phyloP scores from a whole-genome alignment of 53 echinoderm and acorn worm genomes.

The Crossaster papposus region DNA sequence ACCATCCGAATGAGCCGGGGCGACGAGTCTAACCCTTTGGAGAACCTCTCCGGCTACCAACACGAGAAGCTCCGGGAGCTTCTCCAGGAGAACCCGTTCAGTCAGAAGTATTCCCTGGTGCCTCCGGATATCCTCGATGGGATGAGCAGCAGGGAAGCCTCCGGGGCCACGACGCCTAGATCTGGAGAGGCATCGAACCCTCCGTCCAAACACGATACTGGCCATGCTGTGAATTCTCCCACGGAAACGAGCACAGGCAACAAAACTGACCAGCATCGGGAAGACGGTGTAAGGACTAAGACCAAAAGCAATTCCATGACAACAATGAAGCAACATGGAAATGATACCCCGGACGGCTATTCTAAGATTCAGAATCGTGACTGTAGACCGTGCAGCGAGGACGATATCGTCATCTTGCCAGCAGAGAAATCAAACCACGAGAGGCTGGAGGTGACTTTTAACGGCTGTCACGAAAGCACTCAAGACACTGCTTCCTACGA shows the following conservation, averaged over 20 bases:
- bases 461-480: not conserved
- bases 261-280: not conserved
- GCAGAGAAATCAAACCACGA: constrained; percentile 5
- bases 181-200: not conserved
- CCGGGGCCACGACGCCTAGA: constrained; percentile 64
- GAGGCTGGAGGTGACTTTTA: constrained; percentile 1
- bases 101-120: constrained; percentile 77
- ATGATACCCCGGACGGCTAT: not conserved
- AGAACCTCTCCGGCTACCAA: constrained; percentile 76
- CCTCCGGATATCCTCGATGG: constrained; percentile 75
- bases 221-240: not conserved
- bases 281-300: constrained; percentile 4
- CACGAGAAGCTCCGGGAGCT: constrained; percentile 78
- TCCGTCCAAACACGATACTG: not conserved
- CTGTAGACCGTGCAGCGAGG: constrained; percentile 67
- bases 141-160: constrained; percentile 55
- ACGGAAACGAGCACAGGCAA: not conserved
- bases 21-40: constrained; percentile 54
- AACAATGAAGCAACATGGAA: not conserved
- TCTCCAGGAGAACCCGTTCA: constrained; percentile 70
- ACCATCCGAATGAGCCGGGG: constrained; percentile 64
- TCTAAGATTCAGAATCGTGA: constrained; percentile 5
- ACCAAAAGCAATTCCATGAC: not conserved
- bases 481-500: constrained; percentile 4
- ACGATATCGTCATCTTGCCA: constrained; percentile 70